phyloP scores from a whole-genome alignment of 2,113 vertebrate species.

The Channa argus region DNA sequence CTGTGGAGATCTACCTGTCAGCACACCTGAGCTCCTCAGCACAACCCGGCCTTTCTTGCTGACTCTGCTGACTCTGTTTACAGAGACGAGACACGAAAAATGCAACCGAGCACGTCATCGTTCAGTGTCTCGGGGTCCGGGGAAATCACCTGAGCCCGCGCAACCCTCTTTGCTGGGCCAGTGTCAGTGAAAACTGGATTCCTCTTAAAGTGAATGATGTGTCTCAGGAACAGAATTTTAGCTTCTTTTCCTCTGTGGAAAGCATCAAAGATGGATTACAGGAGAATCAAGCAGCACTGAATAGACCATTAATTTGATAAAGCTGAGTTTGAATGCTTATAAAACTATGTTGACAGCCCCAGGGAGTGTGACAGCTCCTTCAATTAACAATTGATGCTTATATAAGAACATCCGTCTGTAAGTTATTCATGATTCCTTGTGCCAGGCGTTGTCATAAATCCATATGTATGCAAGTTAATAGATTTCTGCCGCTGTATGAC shows the following conservation, averaged over 20 bases:
- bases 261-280: conserved; percentile 66
- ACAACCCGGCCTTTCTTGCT: conserved; percentile 68
- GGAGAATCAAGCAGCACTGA: conserved; percentile 60
- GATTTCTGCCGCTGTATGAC: conserved; percentile 69
- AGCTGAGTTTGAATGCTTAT: conserved; percentile 71
- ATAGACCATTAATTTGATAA: conserved; percentile 76
- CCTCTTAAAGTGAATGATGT: conserved; percentile 10
- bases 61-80: conserved; percentile 65
- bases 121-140: conserved; percentile 3
- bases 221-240: conserved; percentile 27
- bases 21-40: conserved; percentile 81
- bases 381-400: conserved; percentile 77
- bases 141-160: conserved; percentile 41
- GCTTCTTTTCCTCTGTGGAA: conserved; percentile 9
- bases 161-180: background rate
- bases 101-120: conserved; percentile 42
- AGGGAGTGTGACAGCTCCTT: conserved; percentile 77
- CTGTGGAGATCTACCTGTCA: conserved; percentile 77
- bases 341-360: conserved; percentile 68
- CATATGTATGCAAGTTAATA: conserved; percentile 72
- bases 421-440: conserved; percentile 72
- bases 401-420: conserved; percentile 72
- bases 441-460: conserved; percentile 78
- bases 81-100: conserved; percentile 64
- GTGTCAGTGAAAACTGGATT: background rate